These are phyloP conservation scores for Aplochiton taeniatus DNA, from an alignment of 2,797 vertebrate genomes.

Conservation along the genomic window DNA sequence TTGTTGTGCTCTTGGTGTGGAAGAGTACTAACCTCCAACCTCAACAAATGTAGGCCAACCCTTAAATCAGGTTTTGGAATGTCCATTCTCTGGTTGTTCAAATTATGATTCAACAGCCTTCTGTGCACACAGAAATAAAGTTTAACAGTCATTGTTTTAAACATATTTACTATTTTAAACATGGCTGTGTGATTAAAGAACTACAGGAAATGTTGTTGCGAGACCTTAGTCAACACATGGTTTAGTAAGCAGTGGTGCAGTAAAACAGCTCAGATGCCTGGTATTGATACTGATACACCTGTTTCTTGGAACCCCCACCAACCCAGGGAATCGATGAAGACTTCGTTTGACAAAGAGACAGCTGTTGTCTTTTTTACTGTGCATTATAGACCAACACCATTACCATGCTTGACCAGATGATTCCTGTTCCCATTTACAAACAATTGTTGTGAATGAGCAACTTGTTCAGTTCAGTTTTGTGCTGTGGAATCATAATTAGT, in stretches of 20 bases:
- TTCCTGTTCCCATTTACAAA: too few relatives aligned
- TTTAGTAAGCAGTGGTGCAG: conserved; percentile 24
- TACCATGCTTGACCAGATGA: too few relatives aligned
- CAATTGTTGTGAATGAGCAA: too few relatives aligned
- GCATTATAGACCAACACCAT: too few relatives aligned
- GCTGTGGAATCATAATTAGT: too few relatives aligned
- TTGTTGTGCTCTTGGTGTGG: neutral
- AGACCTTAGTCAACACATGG: conserved; percentile 3
- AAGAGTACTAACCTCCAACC: neutral
- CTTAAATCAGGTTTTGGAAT: neutral
- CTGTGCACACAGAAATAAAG: neutral
- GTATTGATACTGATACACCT: conserved; percentile 39
- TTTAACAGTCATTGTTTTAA: neutral
- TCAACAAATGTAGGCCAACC: neutral
- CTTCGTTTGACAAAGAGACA: too few relatives aligned
- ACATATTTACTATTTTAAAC: conserved; percentile 8
- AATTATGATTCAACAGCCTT: neutral
- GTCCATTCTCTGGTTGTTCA: neutral
- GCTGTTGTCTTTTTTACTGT: too few relatives aligned
- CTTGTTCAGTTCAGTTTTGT: too few relatives aligned
- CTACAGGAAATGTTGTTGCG: conserved; percentile 10
- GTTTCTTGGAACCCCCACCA: conserved; percentile 50
- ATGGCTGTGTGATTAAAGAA: neutral
- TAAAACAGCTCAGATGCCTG: conserved; percentile 8
- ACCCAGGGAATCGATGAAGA: too few relatives aligned